Base-by-base conservation (phyloP, 2,113 vertebrate species). In the Strix aluco region DNA sequence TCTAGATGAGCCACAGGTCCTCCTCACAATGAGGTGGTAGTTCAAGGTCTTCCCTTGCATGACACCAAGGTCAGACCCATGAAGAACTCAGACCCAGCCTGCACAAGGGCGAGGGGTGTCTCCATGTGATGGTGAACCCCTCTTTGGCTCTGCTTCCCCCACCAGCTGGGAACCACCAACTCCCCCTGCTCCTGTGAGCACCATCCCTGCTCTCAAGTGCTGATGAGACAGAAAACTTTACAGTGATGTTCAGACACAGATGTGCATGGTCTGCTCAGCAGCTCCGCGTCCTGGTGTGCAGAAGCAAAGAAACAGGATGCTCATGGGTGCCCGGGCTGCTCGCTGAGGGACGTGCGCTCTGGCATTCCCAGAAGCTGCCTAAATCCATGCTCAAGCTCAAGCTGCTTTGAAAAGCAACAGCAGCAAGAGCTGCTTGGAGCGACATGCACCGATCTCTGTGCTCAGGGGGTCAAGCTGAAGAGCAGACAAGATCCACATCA, bases 361-460 rank as follows among this genome's bases (percentile, higher is more conserved):
- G 51, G 26, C 29, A 20, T 17, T 23, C 46, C 61, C 72, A 0
- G 74, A n/a, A 57, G 14, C 59, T 27, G 15, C 32, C 32, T 19
- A 27, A n/a, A 36, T 7, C 55, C n/a, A 3, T 1, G 4, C 27
- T 61, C 77, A 66, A 51, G 40, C 57, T 74, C 57, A 17, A 65
- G 47, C 40, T 74, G 63, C 67, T 81, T 29, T 32, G 46, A 44
- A 36, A 70, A 65, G 16, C 58, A 52, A 30, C 26, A 36, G 52
- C 27, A 5, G 34, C 0, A 5, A 47, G 65, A 74, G 75, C 36
- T 38, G 26, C 75, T 55, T 6, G 8, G 81, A 59, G 54, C 4
- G 1, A 63, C 44, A 11, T 1, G 0, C 72, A 7, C 46, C 2
- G 0, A 13, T 13, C 19, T 18, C 62, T 23, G 14, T 1, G 34